phyloP scores from a whole-genome alignment of 2,113 vertebrate species.

The Balaeniceps rex region DNA sequence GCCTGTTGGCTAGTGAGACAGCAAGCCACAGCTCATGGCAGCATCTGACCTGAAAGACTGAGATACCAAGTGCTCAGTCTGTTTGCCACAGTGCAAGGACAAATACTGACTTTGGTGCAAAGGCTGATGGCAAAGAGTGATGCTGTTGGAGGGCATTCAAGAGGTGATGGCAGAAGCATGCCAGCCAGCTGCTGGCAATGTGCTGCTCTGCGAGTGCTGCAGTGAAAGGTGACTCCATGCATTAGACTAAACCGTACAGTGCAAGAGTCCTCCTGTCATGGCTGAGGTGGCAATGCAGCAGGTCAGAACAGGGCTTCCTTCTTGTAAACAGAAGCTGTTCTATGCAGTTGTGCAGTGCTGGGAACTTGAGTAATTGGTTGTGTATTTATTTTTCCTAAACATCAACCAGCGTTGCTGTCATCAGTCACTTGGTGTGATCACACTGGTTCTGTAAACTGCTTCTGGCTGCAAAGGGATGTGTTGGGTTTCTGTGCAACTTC shows the following conservation, averaged over 20 bases:
- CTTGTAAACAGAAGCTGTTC: not conserved
- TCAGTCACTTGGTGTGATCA: not conserved
- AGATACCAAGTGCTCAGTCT: not conserved
- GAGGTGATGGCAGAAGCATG: not conserved
- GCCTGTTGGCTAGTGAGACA: not conserved
- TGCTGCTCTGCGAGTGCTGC: not conserved
- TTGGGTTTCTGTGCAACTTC: not conserved
- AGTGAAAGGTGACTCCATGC: not conserved
- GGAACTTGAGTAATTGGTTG: constrained; percentile 9
- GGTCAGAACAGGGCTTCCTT: not conserved
- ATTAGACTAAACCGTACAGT: not conserved
- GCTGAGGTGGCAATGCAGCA: not conserved
- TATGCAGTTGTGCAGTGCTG: not conserved
- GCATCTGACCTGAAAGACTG: not conserved
- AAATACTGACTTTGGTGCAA: constrained; percentile 9
- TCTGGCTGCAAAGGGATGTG: not conserved
- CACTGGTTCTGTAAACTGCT: not conserved
- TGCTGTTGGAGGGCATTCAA: not conserved
- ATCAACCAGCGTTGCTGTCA: not conserved
- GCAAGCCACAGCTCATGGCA: not conserved
- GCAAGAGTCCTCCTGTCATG: not conserved
- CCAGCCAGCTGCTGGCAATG: not conserved
- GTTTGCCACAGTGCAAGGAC: constrained; percentile 21
- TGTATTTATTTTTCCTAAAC: constrained; percentile 32
- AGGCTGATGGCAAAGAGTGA: not conserved